These are phyloP conservation scores for Vulpes lagopus DNA, from an alignment of 2,113 vertebrate species.

Conservation along the genomic window DNA sequence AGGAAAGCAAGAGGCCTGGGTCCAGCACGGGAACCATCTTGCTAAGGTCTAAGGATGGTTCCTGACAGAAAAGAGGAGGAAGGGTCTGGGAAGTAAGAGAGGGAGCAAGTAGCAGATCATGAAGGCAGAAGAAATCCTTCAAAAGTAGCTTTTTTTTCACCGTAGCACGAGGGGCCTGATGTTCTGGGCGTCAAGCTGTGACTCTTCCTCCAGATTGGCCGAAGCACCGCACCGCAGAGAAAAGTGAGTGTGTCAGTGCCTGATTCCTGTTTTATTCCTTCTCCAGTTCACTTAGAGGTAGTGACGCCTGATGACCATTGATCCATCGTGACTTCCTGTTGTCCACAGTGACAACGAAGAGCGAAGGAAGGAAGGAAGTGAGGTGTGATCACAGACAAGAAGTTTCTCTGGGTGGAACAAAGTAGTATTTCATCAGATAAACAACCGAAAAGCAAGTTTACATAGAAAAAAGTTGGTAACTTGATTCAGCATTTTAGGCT, in stretches of 20 bases:
- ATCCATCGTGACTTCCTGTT: neutral
- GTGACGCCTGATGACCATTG: neutral
- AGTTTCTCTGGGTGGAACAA: slow-evolving; percentile 39
- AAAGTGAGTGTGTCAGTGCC: neutral
- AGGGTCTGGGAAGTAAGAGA: neutral
- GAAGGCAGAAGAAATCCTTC: neutral
- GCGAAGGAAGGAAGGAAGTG: neutral
- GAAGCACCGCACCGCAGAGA: neutral
- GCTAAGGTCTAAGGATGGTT: neutral
- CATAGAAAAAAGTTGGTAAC: slow-evolving; percentile 52
- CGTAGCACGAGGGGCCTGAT: neutral
- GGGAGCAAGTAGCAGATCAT: neutral
- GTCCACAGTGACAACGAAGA: neutral
- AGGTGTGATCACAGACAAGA: neutral
- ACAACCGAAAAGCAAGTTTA: slow-evolving; percentile 58
- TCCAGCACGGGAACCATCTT: neutral
- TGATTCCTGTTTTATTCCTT: neutral
- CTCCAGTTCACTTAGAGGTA: neutral
- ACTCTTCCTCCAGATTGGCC: neutral
- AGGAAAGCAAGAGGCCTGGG: neutral
- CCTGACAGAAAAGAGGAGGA: neutral
- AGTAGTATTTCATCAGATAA: slow-evolving; percentile 63
- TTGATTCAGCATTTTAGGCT: slow-evolving; percentile 1
- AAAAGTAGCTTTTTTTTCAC: neutral
- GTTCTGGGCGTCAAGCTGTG: neutral